These are phyloP conservation scores for Chelidonichthys spinosus DNA, from an alignment of 2,797 vertebrate species.

Conservation along the genomic window DNA sequence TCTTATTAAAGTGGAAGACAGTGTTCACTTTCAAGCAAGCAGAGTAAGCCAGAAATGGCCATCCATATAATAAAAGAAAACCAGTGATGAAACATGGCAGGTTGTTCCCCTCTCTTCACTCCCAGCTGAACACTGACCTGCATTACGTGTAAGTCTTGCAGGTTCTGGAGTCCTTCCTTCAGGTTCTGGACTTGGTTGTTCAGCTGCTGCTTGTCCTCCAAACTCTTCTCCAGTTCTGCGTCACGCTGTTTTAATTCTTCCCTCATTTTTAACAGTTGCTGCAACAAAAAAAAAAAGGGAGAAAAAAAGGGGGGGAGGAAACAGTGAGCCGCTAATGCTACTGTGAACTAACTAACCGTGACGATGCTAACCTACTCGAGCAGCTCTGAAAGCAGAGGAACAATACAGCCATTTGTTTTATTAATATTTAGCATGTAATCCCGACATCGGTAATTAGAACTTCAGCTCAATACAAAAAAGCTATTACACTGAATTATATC, in stretches of 20 bases:
- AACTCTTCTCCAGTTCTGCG: conserved; percentile 89
- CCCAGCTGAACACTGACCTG: conserved; percentile 68
- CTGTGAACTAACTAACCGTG: conserved; percentile 31
- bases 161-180: conserved; percentile 88
- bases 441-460: conserved; percentile 31
- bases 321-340: conserved; percentile 22
- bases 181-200: conserved; percentile 90
- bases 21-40: conserved; percentile 36
- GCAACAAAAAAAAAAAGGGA: conserved; percentile 46
- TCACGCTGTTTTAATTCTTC: conserved; percentile 93
- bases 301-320: background rate
- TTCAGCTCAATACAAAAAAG: conserved; percentile 18
- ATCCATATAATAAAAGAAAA: background rate
- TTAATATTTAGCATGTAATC: conserved; percentile 47
- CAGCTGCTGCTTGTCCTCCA: conserved; percentile 91
- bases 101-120: background rate
- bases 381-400: conserved; percentile 26
- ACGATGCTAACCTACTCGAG: conserved; percentile 19
- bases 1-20: conserved; percentile 65
- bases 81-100: background rate
- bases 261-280: conserved; percentile 95
- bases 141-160: conserved; percentile 67
- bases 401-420: conserved; percentile 40
- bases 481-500: conserved; percentile 36
- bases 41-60: conserved; percentile 39